Evolutionary conservation across 2,888 invertebrate species (phyloP).

Genomic region (Pristionchus arcanus): DNA sequence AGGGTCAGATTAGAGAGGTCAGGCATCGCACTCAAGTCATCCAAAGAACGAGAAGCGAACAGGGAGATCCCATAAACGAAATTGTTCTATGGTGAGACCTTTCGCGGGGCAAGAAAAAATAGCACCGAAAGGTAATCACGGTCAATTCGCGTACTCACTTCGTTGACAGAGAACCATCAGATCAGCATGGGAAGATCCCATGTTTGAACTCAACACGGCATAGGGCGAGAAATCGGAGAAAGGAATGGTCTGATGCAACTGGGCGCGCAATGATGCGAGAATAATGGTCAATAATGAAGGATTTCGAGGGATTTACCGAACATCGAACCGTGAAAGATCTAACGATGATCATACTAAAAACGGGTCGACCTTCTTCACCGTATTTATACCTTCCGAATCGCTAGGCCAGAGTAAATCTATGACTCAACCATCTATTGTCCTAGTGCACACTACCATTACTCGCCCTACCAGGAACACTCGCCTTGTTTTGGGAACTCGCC

Average conservation of each 20-base stretch:
- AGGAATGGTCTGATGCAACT: background rate
- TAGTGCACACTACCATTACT: background rate
- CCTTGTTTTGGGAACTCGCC: background rate
- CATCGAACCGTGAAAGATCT: too few species aligned
- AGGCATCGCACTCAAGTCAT: too few species aligned
- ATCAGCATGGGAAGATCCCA: too few species aligned
- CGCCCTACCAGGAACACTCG: background rate
- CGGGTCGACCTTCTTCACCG: too few species aligned
- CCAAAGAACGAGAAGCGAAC: too few species aligned
- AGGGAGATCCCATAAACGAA: too few species aligned
- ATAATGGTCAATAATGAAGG: background rate
- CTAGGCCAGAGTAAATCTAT: background rate
- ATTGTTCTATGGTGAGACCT: too few species aligned
- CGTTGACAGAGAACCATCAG: too few species aligned
- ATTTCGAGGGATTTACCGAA: background rate
- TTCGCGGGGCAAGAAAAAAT: too few species aligned
- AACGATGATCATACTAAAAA: too few species aligned
- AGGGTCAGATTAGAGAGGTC: background rate
- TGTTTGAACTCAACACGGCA: background rate
- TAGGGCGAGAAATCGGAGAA: background rate
- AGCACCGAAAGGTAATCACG: too few species aligned
- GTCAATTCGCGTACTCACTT: background rate
- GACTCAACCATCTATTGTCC: background rate
- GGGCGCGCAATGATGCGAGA: background rate
- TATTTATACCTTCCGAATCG: background rate